These are phyloP conservation scores for Archegozetes longisetosus DNA, from an alignment of 1,140 invertebrate species.

Conservation along the genomic window DNA sequence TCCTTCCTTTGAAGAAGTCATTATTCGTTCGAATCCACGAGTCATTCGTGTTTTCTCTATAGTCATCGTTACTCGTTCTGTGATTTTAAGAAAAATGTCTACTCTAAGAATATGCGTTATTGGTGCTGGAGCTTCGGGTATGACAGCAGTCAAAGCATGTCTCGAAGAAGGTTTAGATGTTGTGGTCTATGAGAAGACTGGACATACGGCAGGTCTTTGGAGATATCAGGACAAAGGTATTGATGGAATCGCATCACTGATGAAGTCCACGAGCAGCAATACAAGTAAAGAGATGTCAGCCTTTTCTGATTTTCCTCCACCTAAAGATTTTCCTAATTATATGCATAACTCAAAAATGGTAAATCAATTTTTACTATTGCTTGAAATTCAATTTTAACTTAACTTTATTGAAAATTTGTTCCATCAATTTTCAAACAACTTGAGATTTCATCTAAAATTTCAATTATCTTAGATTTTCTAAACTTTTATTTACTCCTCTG, in stretches of 20 bases:
- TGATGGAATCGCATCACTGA: conserved; percentile 25
- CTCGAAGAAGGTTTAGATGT: conserved; percentile 32
- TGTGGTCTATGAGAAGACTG: too few relatives aligned
- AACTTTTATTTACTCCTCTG: too few relatives aligned
- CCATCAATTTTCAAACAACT: too few relatives aligned
- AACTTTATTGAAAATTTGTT: conserved; percentile 11
- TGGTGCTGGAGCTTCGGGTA: conserved; percentile 32
- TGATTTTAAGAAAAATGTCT: too few relatives aligned
- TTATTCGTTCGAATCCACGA: too few relatives aligned
- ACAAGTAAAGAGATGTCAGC: conserved; percentile 28
- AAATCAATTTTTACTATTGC: conserved; percentile 9
- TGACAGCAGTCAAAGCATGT: conserved; percentile 32
- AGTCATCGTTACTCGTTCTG: too few relatives aligned
- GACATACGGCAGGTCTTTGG: conserved; percentile 37
- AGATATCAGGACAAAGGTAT: too few relatives aligned
- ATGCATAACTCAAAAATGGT: conserved; percentile 32
- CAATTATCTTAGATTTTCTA: too few relatives aligned
- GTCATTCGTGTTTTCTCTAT: too few relatives aligned
- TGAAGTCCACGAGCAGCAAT: conserved; percentile 24
- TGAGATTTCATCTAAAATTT: too few relatives aligned
- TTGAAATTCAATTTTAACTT: background rate
- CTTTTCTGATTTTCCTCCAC: conserved; percentile 32
- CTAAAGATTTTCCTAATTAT: conserved; percentile 30
- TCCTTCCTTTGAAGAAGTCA: too few relatives aligned
- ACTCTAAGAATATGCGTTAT: too few relatives aligned